Conservation (phyloP, 2,888 invertebrate genomes). For the Drosophila anceps region DNA sequence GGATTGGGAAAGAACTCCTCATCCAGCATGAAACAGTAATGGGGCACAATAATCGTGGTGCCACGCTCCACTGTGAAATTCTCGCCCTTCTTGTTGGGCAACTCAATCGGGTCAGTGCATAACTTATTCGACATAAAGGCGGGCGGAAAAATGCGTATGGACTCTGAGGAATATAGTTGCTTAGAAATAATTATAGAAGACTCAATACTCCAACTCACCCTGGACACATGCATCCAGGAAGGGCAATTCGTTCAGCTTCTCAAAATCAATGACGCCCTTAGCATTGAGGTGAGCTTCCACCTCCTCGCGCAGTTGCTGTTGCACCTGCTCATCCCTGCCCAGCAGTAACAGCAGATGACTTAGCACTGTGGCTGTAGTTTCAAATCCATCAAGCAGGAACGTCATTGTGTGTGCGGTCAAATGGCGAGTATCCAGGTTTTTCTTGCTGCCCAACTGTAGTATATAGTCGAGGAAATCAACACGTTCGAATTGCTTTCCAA, state of each 20-base stretch:
- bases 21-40: constrained; percentile 73
- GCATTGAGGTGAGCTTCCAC: constrained; percentile 54
- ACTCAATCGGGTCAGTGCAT: constrained; percentile 75
- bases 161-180: constrained; percentile 54
- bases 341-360: constrained; percentile 76
- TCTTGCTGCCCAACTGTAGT: constrained; percentile 77
- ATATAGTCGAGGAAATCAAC: constrained; percentile 83
- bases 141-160: constrained; percentile 79
- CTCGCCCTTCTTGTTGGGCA: constrained; percentile 73
- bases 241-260: constrained; percentile 75
- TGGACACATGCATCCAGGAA: constrained; percentile 83
- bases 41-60: constrained; percentile 71
- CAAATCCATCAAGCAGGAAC: constrained; percentile 84
- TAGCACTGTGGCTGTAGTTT: constrained; percentile 80
- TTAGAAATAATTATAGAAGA: background rate
- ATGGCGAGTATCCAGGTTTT: constrained; percentile 58
- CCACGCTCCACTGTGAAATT: constrained; percentile 65
- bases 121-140: constrained; percentile 63
- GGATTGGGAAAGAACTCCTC: constrained; percentile 76
- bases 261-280: constrained; percentile 71
- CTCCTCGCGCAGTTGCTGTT: constrained; percentile 77
- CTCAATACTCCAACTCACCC: constrained; percentile 59
- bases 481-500: constrained; percentile 65
- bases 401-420: constrained; percentile 82
- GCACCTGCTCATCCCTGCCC: constrained; percentile 67